These are phyloP conservation scores for Linnaemya vulpina DNA, from an alignment of 2,888 invertebrate species.

Conservation along the genomic window DNA sequence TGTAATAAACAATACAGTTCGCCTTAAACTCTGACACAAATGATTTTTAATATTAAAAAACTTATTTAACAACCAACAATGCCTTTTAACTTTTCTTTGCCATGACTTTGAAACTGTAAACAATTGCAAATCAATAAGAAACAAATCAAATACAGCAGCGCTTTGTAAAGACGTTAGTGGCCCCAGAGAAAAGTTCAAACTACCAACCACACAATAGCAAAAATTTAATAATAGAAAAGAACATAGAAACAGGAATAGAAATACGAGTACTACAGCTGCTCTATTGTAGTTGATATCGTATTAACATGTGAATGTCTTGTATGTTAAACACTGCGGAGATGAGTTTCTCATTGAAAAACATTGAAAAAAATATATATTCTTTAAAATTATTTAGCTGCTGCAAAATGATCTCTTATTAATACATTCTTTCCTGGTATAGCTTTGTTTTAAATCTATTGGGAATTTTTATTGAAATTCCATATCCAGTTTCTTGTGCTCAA, in stretches of 20 bases:
- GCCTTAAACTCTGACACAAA: not conserved
- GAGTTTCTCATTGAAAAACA: not conserved
- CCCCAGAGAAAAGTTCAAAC: constrained; percentile 10
- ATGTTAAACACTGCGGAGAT: not conserved
- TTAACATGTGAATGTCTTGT: not conserved
- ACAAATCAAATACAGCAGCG: constrained; percentile 51
- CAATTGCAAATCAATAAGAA: constrained; percentile 60
- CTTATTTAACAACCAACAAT: not conserved
- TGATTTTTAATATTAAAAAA: not conserved
- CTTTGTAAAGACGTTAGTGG: not conserved
- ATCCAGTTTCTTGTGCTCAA: not conserved
- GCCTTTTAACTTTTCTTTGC: not conserved
- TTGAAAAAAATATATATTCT: no score
- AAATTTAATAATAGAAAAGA: not conserved
- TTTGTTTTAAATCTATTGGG: not conserved
- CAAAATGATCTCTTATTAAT: constrained; percentile 6
- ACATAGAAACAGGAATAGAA: not conserved
- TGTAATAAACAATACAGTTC: not conserved
- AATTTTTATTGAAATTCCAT: not conserved
- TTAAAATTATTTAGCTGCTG: constrained; percentile 14
- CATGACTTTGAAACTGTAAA: constrained; percentile 4
- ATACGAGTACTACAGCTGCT: not conserved
- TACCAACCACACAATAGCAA: constrained; percentile 27
- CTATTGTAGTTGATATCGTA: not conserved
- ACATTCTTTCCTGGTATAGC: not conserved